These are phyloP conservation scores for Nannobrachium achirus DNA, from an alignment of 2,113 vertebrate genomes.

Conservation along the genomic window DNA sequence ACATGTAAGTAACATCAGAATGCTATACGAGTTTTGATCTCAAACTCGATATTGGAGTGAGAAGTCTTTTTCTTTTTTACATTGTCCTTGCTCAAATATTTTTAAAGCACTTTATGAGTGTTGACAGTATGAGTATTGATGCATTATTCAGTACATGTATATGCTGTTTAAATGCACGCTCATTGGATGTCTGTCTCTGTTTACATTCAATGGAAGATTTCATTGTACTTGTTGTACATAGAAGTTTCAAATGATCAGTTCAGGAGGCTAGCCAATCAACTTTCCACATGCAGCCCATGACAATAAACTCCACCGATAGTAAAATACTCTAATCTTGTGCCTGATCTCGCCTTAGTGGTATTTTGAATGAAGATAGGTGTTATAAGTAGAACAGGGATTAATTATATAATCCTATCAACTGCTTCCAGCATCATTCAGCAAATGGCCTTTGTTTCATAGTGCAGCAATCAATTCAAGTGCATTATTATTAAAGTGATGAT, in stretches of 20 bases:
- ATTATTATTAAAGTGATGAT: conserved; percentile 27
- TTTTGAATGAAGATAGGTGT: conserved; percentile 38
- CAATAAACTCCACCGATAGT: conserved; percentile 46
- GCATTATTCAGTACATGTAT: conserved; percentile 38
- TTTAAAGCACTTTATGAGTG: conserved; percentile 77
- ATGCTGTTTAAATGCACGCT: conserved; percentile 68
- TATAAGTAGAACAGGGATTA: neutral
- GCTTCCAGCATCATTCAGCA: conserved; percentile 37
- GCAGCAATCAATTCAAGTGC: conserved; percentile 13
- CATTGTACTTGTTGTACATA: conserved; percentile 46
- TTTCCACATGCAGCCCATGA: conserved; percentile 37
- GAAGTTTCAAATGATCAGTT: neutral
- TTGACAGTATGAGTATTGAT: conserved; percentile 41
- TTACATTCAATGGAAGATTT: conserved; percentile 68
- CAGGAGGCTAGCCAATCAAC: conserved; percentile 34
- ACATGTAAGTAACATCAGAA: neutral
- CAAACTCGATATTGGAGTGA: conserved; percentile 11
- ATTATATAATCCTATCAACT: conserved; percentile 34
- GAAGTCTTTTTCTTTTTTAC: neutral
- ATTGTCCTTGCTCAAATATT: conserved; percentile 47
- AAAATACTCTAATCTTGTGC: conserved; percentile 49
- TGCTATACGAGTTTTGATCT: conserved; percentile 21
- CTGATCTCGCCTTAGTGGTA: conserved; percentile 59
- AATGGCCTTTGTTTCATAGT: conserved; percentile 24
- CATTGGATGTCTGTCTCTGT: conserved; percentile 55